Evolutionary conservation across 2,113 vertebrate genomes (phyloP).

Genomic region (Tragelaphus buxtoni): DNA sequence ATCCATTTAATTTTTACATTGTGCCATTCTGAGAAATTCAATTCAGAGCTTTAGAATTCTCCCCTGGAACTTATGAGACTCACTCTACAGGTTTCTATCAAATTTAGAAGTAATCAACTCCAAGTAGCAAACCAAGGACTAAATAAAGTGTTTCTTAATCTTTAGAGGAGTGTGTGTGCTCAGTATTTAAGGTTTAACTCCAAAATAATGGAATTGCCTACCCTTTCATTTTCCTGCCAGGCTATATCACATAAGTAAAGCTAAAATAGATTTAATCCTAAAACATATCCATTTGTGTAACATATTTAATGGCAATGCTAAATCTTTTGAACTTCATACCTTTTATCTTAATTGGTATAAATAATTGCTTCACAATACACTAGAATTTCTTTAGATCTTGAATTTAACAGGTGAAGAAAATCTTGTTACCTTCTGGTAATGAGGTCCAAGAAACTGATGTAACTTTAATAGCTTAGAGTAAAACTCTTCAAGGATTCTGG

Average conservation of each 20-base stretch:
- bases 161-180: not conserved
- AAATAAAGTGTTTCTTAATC: not conserved
- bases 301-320: not conserved
- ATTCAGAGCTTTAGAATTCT: not conserved
- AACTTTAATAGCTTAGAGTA: slow-evolving; percentile 10
- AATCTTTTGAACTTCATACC: not conserved
- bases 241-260: not conserved
- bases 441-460: not conserved
- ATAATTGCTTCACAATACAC: slow-evolving; percentile 25
- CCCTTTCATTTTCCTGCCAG: not conserved
- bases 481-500: not conserved
- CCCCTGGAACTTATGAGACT: not conserved
- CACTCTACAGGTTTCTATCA: not conserved
- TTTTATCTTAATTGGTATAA: slow-evolving; percentile 58
- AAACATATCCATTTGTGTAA: slow-evolving; percentile 27
- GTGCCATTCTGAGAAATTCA: not conserved
- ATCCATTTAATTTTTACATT: slow-evolving; percentile 28
- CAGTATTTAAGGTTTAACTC: not conserved
- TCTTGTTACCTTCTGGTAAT: slow-evolving; percentile 41
- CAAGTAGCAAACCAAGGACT: not conserved
- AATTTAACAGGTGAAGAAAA: slow-evolving; percentile 49
- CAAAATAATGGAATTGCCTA: not conserved
- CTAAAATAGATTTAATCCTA: slow-evolving; percentile 26
- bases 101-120: slow-evolving; percentile 35
- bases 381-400: slow-evolving; percentile 42